A percentile compares a stretch with the other conserved stretches of the same genome.
Conservation (phyloP, 2,113 vertebrate genomes). For the Synodontis membranacea region DNA sequence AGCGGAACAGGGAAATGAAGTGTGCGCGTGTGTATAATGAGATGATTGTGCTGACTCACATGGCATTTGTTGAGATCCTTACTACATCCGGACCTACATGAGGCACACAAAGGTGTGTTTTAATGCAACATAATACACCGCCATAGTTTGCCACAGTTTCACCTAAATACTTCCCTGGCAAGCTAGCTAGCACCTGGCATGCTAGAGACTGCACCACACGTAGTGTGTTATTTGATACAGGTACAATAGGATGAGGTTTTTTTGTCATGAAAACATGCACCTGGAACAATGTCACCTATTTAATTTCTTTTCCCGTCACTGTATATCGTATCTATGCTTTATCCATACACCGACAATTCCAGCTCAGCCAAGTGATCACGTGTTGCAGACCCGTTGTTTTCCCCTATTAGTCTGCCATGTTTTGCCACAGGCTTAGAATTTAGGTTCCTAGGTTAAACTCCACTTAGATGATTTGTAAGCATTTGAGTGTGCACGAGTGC, state of each 20-base stretch:
- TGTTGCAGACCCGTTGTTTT: neutral
- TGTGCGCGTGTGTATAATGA: constrained; percentile 9
- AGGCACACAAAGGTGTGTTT: neutral
- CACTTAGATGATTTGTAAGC: neutral
- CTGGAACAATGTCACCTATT: neutral
- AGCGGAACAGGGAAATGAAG: neutral
- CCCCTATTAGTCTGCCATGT: neutral
- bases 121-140: neutral
- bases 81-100: neutral
- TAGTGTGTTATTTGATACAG: neutral
- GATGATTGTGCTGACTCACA: constrained; percentile 23
- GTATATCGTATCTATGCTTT: neutral
- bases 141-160: neutral
- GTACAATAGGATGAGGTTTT: neutral
- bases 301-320: neutral
- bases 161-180: neutral
- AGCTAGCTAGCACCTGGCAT: neutral
- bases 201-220: neutral
- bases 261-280: neutral
- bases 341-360: neutral
- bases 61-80: neutral
- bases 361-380: neutral
- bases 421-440: too few relatives aligned
- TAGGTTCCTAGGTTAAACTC: neutral
- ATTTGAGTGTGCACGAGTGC: too few relatives aligned